These are phyloP conservation scores for Saturnia japonica DNA, from an alignment of 2,888 invertebrate genomes.

Conservation along the genomic window DNA sequence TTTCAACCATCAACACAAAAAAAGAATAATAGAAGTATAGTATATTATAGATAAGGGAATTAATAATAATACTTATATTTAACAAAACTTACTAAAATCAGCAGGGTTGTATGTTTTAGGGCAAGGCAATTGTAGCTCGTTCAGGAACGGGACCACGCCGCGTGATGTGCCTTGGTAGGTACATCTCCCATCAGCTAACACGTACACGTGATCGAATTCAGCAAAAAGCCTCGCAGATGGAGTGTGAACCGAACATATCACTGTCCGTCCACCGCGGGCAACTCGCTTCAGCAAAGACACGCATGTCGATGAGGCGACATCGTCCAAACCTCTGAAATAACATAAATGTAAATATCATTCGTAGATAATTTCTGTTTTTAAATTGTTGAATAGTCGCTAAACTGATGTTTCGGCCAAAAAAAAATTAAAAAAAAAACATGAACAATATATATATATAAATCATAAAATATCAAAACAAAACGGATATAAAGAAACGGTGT, in stretches of 20 bases:
- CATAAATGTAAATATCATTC: not conserved
- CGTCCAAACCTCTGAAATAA: conserved; percentile 91
- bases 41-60: not conserved
- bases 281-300: conserved; percentile 91
- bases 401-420: no score
- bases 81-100: conserved; percentile 89
- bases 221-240: conserved; percentile 96
- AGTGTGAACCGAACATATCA: conserved; percentile 97
- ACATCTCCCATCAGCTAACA: conserved; percentile 94
- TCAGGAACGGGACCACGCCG: conserved; percentile 91
- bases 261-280: conserved; percentile 93
- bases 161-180: conserved; percentile 92
- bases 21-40: no score
- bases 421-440: no score
- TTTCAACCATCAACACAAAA: no score
- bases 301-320: conserved; percentile 94
- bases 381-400: no score
- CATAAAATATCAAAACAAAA: no score
- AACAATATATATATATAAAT: no score
- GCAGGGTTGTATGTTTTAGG: conserved; percentile 97
- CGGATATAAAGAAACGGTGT: no score
- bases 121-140: conserved; percentile 89
- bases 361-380: not conserved
- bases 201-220: conserved; percentile 95
- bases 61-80: not conserved